Base-by-base conservation (phyloP, 2,113 vertebrate species). In the Myodes glareolus region DNA sequence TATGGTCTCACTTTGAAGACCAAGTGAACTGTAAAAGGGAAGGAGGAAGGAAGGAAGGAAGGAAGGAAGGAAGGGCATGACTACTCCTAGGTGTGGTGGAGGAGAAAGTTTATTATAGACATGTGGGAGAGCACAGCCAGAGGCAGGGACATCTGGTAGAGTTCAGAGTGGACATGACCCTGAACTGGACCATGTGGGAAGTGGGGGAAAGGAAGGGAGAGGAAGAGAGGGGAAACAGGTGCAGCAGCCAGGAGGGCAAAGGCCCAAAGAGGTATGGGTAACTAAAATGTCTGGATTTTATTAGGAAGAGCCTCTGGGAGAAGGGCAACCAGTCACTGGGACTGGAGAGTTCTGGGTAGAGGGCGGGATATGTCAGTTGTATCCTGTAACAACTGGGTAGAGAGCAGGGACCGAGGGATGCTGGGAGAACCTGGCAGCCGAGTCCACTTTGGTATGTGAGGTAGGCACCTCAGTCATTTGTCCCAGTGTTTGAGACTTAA, bases 321-420 rank as follows among this genome's bases (percentile, higher is more conserved):
- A 72, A n/a, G 7, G 68, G 36, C 1, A 17, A 16, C 68, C 67
- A 70, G 14, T 2, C 7, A 16, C 68, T n/a, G 36, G 36, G 33
- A 58, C 36, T n/a, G 68, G 36, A 19, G 68, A n/a, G 36, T 3
- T 72, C 68, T n/a, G 33, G 36, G 36, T 72, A n/a, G 36, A n/a
- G 33, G 33, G 7, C 0, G 2, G 33, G 14, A 17, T 16, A 70
- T 70, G 67, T 14, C 14, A 70, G 0, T 33, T 0, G 2, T 70
- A 36, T 33, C 33, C 67, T 70, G 33, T 70, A 70, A 70, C 33
- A 68, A n/a, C n/a, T n/a, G n/a, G n/a, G n/a, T n/a, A n/a, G n/a
- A n/a, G n/a, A 14, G 67, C 36, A 70, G 67, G 67, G 33, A 70
- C 33, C 36, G 33, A 70, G 67, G 67, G 31, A 68, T 33, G 67